These are phyloP conservation scores for Hippasteria phrygiana DNA, from an alignment of 53 echinoderm and acorn worm genomes.

Conservation along the genomic window DNA sequence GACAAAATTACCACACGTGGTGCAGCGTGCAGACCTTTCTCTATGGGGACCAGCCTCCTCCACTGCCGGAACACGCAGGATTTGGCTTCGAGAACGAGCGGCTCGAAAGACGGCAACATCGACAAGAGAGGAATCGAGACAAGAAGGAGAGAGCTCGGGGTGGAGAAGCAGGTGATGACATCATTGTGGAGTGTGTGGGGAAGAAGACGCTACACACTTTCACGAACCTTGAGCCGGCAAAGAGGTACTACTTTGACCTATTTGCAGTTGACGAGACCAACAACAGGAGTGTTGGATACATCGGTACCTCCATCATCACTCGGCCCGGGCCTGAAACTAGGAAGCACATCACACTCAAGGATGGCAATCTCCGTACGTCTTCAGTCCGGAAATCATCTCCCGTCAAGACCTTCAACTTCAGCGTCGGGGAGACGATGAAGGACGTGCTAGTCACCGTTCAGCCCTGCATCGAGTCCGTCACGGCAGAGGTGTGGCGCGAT, in stretches of 20 bases:
- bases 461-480: slow-evolving; percentile 84
- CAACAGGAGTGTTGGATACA: slow-evolving; percentile 86
- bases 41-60: slow-evolving; percentile 61
- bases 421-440: slow-evolving; percentile 69
- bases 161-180: slow-evolving; percentile 53
- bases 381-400: slow-evolving; percentile 80
- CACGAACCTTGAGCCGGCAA: slow-evolving; percentile 84
- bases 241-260: slow-evolving; percentile 88
- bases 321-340: slow-evolving; percentile 63
- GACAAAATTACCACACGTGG: slow-evolving; percentile 88
- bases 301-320: slow-evolving; percentile 80
- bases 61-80: slow-evolving; percentile 63
- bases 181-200: slow-evolving; percentile 91
- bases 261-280: slow-evolving; percentile 89
- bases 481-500: slow-evolving; percentile 81
- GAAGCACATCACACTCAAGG: slow-evolving; percentile 81
- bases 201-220: slow-evolving; percentile 90
- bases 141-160: slow-evolving; percentile 42
- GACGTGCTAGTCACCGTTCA: slow-evolving; percentile 83
- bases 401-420: slow-evolving; percentile 86
- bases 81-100: slow-evolving; percentile 77
- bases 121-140: slow-evolving; percentile 45
- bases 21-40: slow-evolving; percentile 85
- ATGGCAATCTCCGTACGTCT: slow-evolving; percentile 83
- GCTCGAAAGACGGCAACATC: slow-evolving; percentile 37